These are phyloP conservation scores for Climacteris rufus DNA, from an alignment of 2,113 vertebrate genomes.

Conservation along the genomic window DNA sequence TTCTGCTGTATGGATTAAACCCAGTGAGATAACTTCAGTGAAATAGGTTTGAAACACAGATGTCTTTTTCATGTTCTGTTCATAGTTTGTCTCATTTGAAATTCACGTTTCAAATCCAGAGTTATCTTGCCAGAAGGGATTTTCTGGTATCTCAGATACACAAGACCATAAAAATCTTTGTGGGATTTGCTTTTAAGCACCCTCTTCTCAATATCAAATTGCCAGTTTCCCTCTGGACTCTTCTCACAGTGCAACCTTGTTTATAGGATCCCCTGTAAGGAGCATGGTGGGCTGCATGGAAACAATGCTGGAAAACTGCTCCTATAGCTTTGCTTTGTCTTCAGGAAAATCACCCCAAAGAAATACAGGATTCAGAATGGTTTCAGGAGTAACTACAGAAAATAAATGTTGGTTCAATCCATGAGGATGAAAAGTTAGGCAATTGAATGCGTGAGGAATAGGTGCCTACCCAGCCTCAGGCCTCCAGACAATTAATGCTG, in stretches of 20 bases:
- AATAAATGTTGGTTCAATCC: background rate
- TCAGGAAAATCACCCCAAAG: background rate
- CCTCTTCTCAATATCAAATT: background rate
- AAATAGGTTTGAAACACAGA: background rate
- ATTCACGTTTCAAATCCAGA: background rate
- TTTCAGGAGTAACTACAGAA: background rate
- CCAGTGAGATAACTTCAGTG: background rate
- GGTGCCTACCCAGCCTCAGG: background rate
- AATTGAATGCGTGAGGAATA: background rate
- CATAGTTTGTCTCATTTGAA: background rate
- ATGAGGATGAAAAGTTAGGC: background rate
- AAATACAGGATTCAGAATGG: background rate
- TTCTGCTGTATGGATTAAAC: background rate
- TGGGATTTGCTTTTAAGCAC: background rate
- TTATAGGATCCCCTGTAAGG: background rate
- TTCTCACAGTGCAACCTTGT: background rate
- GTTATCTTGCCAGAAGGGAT: background rate
- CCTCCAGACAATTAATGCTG: background rate
- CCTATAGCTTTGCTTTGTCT: background rate
- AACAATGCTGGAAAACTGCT: rapidly evolving
- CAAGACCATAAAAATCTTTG: rapidly evolving
- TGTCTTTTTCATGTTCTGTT: background rate
- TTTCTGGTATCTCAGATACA: background rate
- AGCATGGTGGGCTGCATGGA: background rate
- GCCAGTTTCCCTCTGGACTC: background rate